Conservation (phyloP, 1,140 invertebrate species). For the Leptonema lineaticorne region DNA sequence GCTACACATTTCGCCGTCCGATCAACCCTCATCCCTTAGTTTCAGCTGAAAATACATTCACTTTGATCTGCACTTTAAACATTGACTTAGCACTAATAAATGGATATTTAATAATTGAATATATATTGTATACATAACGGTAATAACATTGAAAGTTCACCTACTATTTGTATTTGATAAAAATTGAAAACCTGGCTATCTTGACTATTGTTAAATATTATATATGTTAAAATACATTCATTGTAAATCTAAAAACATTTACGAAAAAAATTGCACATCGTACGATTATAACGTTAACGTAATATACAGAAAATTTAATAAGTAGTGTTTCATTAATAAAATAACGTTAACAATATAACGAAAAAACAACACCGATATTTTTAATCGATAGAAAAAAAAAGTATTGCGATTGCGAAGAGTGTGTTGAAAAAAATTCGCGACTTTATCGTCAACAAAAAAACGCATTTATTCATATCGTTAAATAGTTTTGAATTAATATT, state of each 20-base stretch:
- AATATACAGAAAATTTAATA: background rate
- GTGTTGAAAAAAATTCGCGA: no score
- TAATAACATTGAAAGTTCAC: constrained; percentile 34
- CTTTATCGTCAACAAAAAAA: no score
- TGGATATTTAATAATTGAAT: constrained; percentile 25
- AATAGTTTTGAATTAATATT: no score
- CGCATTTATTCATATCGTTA: no score
- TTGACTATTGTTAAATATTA: constrained; percentile 35
- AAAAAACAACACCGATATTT: no score
- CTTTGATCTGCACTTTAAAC: background rate
- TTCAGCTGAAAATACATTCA: no score
- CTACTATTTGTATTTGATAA: constrained; percentile 26
- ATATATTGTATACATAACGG: constrained; percentile 28
- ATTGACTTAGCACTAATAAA: constrained; percentile 18
- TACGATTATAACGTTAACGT: background rate
- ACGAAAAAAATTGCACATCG: background rate
- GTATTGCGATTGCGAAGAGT: no score
- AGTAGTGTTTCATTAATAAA: no score
- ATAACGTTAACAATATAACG: no score
- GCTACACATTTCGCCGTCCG: background rate
- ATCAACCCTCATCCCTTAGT: background rate
- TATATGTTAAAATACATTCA: constrained; percentile 7
- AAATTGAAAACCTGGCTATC: constrained; percentile 41
- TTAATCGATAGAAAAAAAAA: no score
- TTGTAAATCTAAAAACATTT: constrained; percentile 1